These are phyloP conservation scores for Rousettus madagascariensis DNA, from an alignment of 2,797 vertebrate genomes.

Conservation along the genomic window DNA sequence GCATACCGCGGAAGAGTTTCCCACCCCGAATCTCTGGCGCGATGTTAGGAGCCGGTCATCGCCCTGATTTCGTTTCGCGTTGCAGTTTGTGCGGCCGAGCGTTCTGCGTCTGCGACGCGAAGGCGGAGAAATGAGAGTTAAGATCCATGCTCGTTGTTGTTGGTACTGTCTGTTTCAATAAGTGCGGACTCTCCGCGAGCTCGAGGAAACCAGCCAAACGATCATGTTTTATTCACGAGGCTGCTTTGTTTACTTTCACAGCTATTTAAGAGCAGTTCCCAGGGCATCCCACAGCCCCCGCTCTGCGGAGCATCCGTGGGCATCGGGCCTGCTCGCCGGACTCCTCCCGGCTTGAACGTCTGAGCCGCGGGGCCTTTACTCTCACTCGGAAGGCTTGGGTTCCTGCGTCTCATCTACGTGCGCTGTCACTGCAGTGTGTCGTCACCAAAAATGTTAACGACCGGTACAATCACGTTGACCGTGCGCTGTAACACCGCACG, in stretches of 20 bases:
- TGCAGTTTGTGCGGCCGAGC: neutral
- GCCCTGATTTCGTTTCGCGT: neutral
- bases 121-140: neutral
- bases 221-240: neutral
- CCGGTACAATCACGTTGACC: fast-evolving
- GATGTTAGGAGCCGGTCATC: neutral
- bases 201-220: neutral
- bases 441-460: fast-evolving
- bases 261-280: neutral
- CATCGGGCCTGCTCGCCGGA: fast-evolving
- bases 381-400: fast-evolving
- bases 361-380: neutral
- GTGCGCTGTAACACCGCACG: neutral
- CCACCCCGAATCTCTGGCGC: neutral
- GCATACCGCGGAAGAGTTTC: neutral
- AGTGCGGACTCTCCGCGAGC: neutral
- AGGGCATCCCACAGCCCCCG: neutral
- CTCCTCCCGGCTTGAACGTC: neutral
- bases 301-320: neutral
- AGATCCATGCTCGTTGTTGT: constrained; percentile 11
- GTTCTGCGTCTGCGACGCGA: neutral
- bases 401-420: fast-evolving
- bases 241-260: neutral
- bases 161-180: neutral
- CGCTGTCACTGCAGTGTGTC: neutral